Base-by-base conservation (phyloP, 2,888 invertebrate species). In the Ichneumon xanthorius region DNA sequence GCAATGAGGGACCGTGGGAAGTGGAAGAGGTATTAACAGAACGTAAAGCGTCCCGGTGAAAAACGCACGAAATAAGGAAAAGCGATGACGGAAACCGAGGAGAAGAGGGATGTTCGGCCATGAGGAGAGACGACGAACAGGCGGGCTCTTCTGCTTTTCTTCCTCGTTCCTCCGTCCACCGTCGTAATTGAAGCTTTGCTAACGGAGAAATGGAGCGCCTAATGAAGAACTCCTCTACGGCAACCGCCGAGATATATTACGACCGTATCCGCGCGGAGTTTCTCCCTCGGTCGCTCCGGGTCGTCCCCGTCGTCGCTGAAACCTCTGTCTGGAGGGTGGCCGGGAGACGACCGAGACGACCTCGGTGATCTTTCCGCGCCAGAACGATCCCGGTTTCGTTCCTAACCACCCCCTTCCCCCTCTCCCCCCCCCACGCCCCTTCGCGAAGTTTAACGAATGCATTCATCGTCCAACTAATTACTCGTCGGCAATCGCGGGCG, bases 201-300 rank as follows among this genome's bases (percentile, higher is more conserved):
- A 70, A 85, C 67, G 80, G 78, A 85, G 85, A 85, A 82, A 85
- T 85, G 82, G 85, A 80, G 75, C 85, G 80, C 73, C 78, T 82
- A 85, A 85, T 87, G 85, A 85, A 85, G 80, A 85, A 82, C 85
- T 87, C 80, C 75, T 80, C 77, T 67, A 67, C 77, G 77, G 67
- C 67, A 77, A 77, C 77, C 77, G 61, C 67, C 67, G 77, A 77
- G 67, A 77, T 77, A 77, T 77, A 81, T 81, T 71, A 53, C 79
- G 48, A 50, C 50, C 61, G 63, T 71, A 79, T 63, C 79, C 79
- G 71, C 22, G 79, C 50, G 6, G 71, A 26, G 61, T 79, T 71
- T 53, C 70, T 40, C 16, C 61, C 48, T 61, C 61, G 55, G 7
- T 68, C 37, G 37, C 37, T 45, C 16, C 45, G 45, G 45, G 50